Evolutionary conservation across 92 coral and sea anemone genomes (phyloP), one percentile per base, ranked within the genome.

Genomic region (Ricordea florida): DNA sequence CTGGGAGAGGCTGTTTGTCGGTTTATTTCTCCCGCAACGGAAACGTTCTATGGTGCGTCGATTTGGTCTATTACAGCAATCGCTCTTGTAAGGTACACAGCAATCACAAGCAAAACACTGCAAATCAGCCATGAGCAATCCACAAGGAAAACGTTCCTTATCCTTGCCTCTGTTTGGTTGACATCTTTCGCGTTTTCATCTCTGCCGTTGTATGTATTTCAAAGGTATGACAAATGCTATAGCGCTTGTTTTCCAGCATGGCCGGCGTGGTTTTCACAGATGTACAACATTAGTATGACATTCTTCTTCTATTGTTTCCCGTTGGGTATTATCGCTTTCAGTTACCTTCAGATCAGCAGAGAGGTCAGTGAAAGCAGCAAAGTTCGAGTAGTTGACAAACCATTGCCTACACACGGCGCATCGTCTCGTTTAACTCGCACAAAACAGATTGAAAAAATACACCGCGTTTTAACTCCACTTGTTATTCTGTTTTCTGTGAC

Each of bases 41-140:
- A 90, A 36, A 83, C 87, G 0, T 87, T 83, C 49, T 90, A 70
- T 53, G 92, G 93, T 4, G 92, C 96, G 5, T 89, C 96, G 2
- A 90, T 90, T 17, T 90, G 92, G 83, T 87, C 96, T 51, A 90
- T 87, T 29, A 76, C 90, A 1, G 56, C 83, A 10, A 90, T 90
- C n/a, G 92, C 90, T 13, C 69, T 90, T 11, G 85, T 87, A 37
- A 65, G 96, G n/a, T 87, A 90, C 48, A 59, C 70, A n/a, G 87
- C 82, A 52, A 83, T 90, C 41, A 74, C 66, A 8, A 60, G 79
- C 7, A 67, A 40, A 45, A 47, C 38, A 22, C 34, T 72, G 15
- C 75, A 43, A 5, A 41, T 25, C 3, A 51, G 81, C 8, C 57
- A 29, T 22, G 52, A 43, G 49, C 32, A 18, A 0, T 74, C 90